phyloP scores from a whole-genome alignment of 2,888 invertebrate species.

The Spilarctia lutea region DNA sequence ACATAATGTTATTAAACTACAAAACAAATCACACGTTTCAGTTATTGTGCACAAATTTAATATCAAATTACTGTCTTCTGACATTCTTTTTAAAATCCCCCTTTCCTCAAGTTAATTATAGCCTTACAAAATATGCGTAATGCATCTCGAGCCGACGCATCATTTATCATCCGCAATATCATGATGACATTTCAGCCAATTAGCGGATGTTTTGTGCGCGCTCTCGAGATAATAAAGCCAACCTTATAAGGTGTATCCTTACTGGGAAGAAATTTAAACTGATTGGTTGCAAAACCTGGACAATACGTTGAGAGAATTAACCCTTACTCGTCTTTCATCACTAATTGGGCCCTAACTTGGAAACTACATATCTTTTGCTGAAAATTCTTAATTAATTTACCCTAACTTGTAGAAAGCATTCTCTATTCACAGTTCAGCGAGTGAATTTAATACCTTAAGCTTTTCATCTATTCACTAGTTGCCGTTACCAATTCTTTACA shows the following conservation, averaged over 20 bases:
- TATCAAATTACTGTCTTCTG: background rate
- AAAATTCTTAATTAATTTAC: conserved; percentile 50
- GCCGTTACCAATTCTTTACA: background rate
- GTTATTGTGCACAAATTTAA: background rate
- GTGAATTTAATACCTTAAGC: background rate
- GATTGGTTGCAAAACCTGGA: conserved; percentile 76
- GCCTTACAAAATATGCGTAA: conserved; percentile 23
- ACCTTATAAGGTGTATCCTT: conserved; percentile 71
- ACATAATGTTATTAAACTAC: background rate
- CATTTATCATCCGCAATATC: conserved; percentile 67
- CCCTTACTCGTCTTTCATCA: conserved; percentile 60
- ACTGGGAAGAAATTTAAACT: conserved; percentile 79
- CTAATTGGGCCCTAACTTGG: conserved; percentile 81
- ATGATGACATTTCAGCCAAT: conserved; percentile 78
- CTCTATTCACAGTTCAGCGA: background rate
- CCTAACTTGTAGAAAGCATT: conserved; percentile 25
- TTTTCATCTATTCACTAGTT: background rate
- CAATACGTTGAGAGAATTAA: conserved; percentile 76
- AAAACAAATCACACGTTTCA: background rate
- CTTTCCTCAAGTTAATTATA: conserved; percentile 23
- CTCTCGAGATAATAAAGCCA: conserved; percentile 65
- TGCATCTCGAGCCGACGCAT: conserved; percentile 23
- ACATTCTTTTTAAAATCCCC: background rate
- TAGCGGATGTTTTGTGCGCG: conserved; percentile 71
- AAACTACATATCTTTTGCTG: conserved; percentile 53